phyloP scores from a whole-genome alignment of 2,113 vertebrate genomes.

The Miniopterus natalensis region DNA sequence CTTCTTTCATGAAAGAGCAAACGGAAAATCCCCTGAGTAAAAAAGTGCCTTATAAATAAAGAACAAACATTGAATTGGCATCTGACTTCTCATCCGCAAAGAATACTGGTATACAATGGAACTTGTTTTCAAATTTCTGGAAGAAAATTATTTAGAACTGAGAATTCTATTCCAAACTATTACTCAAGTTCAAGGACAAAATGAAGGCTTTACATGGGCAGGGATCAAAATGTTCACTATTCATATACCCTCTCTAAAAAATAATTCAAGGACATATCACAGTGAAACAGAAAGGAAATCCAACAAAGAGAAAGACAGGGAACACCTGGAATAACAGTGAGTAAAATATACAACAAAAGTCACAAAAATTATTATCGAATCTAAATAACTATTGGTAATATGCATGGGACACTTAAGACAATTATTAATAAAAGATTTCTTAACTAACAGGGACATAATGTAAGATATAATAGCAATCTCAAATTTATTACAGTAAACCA shows the following conservation, averaged over 20 bases:
- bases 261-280: background rate
- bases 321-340: background rate
- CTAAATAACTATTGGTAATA: background rate
- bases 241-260: constrained; percentile 27
- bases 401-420: background rate
- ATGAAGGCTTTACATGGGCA: background rate
- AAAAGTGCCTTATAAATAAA: constrained; percentile 29
- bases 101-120: background rate
- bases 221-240: constrained; percentile 1
- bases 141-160: constrained; percentile 12
- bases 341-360: background rate
- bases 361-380: background rate
- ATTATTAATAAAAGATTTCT: constrained; percentile 24
- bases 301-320: background rate
- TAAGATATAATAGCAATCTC: background rate
- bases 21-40: background rate
- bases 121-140: background rate
- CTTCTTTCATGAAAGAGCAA: background rate
- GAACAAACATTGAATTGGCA: background rate
- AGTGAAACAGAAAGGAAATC: constrained; percentile 18
- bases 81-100: background rate
- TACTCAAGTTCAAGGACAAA: background rate
- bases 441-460: background rate
- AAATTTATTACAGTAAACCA: background rate
- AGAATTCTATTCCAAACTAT: background rate